Evolutionary conservation across 1,140 invertebrate species (phyloP), one percentile per base, ranked within the genome.

Genomic region (Aphelinus certus): DNA sequence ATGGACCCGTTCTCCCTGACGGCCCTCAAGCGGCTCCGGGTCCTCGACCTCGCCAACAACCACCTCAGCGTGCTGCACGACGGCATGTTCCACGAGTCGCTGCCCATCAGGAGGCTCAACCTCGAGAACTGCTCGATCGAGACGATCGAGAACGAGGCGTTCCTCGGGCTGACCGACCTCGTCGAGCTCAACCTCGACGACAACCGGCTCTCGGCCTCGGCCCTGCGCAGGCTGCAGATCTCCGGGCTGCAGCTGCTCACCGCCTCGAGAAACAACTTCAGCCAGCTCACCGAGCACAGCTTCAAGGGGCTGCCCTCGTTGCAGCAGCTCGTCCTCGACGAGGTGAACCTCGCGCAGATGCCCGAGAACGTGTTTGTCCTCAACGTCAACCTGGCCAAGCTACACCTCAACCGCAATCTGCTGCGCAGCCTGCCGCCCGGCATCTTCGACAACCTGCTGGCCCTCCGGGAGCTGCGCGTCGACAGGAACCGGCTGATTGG

Each of bases 191-290:
- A 95, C 81, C 79, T 95, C 43, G 91, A 92, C 62, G 86, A 91
- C 48, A 97, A 97, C 86, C 89, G 90, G 46, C 84, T 97, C 48
- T 91, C 89, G 63, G 89, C 91, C 0, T 83, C 86, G 6, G 92
- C 94, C 61, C 86, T 95, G 43, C 84, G 90, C 26, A 90, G 91
- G 74, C 86, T 96, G 10, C 91, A 93, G 77, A 91, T 95, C 58
- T 91, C 92, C 2, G 93, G 92, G 47, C 87, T 96, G 73, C 90
- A 92, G 71, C 90, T 91, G 0, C 87, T 97, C 43, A 90, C 91
- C 75, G 83, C 95, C 4, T 93, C 93, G 2, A 88, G 91, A 64
- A 96, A 96, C 83, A 94, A 96, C 84, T 93, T 95, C 80, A 92
- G 90, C 45, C 88, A 91, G 60, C 86, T 95, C 56, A 90, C 91